Base-by-base conservation (phyloP, 2,113 vertebrate species). In the Bucco capensis region DNA sequence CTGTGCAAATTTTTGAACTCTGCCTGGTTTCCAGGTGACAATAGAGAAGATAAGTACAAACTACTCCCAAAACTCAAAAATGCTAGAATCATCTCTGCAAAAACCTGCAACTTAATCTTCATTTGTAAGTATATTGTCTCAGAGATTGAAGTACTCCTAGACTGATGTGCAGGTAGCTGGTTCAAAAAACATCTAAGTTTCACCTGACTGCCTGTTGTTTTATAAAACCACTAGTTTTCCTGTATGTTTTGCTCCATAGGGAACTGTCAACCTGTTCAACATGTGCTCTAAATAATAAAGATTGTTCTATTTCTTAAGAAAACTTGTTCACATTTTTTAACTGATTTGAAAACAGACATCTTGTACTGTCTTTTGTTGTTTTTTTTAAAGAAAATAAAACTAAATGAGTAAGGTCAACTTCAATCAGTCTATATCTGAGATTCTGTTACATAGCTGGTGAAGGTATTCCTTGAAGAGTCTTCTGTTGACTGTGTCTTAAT, bases 211-310 rank as follows among this genome's bases (percentile, higher is more conserved):
- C 88, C 83, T 97, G 83, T 95, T 96, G 88, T 93, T n/a, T n/a
- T 97, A 96, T 83, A 95, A 97, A 97, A 93, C 90, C 93, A 96
- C 93, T 97, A 94, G 94, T 91, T 95, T 92, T 93, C 83, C 93
- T 96, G 94, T 96, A 84, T 85, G 89, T 97, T 90, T 95, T 97
- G 92, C 93, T 97, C 86, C 11, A 1, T 96, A 94, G 94, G 93
- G 96, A 96, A 93, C 90, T 97, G 94, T 96, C 91, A 94, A 85
- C 93, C 95, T 96, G 93, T 94, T 96, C 93, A 96, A 94, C 64
- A 72, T 93, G 91, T 97, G 93, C 96, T 97, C 95, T 95, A 92
- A 97, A 97, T 96, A 97, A 98, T 98, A 98, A 98, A 98, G 93
- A 96, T 96, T 96, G 70, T 97, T 97, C 94, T 96, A 69, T 98